These are phyloP conservation scores for Dexiosoma caninum DNA, from an alignment of 2,888 invertebrate species.

Conservation along the genomic window DNA sequence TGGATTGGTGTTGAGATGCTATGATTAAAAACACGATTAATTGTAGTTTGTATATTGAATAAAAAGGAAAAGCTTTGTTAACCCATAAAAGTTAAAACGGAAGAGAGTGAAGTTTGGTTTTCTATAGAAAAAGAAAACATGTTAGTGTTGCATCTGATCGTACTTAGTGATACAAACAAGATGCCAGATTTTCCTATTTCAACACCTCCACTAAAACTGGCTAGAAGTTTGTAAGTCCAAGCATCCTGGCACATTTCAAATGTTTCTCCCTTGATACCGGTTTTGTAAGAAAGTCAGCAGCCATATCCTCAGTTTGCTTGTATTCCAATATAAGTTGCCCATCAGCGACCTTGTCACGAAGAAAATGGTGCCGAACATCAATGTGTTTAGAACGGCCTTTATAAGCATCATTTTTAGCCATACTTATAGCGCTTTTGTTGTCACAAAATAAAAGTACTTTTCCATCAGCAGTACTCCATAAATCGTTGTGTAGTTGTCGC, in stretches of 20 bases:
- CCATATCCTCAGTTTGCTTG: not conserved
- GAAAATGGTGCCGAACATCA: not conserved
- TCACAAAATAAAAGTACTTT: not conserved
- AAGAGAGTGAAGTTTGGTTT: too few species aligned
- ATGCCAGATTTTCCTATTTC: too few species aligned
- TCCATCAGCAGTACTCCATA: not conserved
- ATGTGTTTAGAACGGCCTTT: conserved; percentile 8
- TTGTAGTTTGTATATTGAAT: too few species aligned
- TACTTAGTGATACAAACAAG: too few species aligned
- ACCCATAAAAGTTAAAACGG: too few species aligned
- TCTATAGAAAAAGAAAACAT: too few species aligned
- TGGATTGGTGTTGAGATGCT: too few species aligned
- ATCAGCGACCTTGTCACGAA: not conserved
- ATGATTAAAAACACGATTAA: too few species aligned
- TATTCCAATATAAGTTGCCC: not conserved
- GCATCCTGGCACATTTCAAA: not conserved
- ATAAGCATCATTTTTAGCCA: conserved; percentile 1
- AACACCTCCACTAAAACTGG: too few species aligned
- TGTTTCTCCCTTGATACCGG: not conserved
- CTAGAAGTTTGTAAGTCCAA: not conserved
- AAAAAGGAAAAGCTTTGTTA: too few species aligned
- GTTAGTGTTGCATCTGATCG: too few species aligned
- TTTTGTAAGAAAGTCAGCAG: not conserved
- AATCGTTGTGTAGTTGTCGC: not conserved
- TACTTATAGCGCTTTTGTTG: conserved; percentile 12